Base-by-base conservation (phyloP, 1,140 invertebrate genomes). In the Telenomus remus region DNA sequence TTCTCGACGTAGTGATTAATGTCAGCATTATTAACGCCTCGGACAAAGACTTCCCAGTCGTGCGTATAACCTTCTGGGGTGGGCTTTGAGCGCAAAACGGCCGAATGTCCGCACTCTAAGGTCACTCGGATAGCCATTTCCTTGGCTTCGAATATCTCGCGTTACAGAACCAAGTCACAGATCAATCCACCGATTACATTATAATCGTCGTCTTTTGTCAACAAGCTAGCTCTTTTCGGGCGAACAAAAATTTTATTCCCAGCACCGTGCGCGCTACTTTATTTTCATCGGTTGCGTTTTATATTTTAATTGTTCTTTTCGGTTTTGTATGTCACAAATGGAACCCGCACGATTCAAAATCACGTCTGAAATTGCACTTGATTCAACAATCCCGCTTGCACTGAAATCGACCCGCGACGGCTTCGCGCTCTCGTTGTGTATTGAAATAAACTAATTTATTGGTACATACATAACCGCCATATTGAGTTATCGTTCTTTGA, bases 11-110 rank as follows among this genome's bases (percentile, higher is more conserved):
- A 98, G 82, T 95, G 91, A 76, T 95, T 92, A 76, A 98, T 97
- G 80, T 95, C 92, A 68, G 92, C 91, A 72, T 93, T 92, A 80
- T 97, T 95, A 73, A 92, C 91, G 60, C 96, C 96, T 76, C 94
- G 90, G 4, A 99, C 95, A 90, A 95, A 98, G n/a, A 98, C 93
- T 86, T 96, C 95, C 97, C 97, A 99, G 85, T 98, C 97, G 89
- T 99, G 97, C 73, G 97, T 98, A 81, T 95, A 98, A 11, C 95
- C 96, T 85, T 97, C 94, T 12, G 91, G 90, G 7, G 95, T 96
- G 66, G 90, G 91, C 82, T 94, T 94, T 12, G 91, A 91, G 79
- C 94, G 91, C 69, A 97, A 88, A 49, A 91, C 91, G 68, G 97
- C 95, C 82, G 92, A 91, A 86, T 99, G 97, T 35, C 97, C 97